Conservation (phyloP, 2,797 vertebrate genomes). For the Eleutherodactylus coqui region DNA sequence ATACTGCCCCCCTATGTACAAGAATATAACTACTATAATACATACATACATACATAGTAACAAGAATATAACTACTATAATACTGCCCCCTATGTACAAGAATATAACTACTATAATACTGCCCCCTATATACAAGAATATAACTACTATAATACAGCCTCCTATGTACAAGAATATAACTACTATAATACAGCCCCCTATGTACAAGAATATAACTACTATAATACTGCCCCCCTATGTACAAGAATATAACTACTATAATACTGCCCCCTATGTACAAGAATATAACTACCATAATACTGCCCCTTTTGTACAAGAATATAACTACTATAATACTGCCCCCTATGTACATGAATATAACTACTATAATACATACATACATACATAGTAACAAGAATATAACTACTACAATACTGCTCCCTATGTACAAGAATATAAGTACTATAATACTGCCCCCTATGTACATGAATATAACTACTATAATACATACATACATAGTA, state of each 20-base stretch:
- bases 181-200: background rate
- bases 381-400: background rate
- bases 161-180: too few species aligned
- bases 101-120: background rate
- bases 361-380: background rate
- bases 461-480: constrained; percentile 4
- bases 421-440: background rate
- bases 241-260: constrained; percentile 12
- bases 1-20: background rate
- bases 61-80: too few species aligned
- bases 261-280: too few species aligned
- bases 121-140: background rate
- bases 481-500: too few species aligned
- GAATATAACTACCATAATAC: constrained; percentile 5
- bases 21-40: background rate
- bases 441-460: constrained; percentile 1
- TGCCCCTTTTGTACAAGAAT: background rate
- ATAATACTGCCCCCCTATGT: background rate
- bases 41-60: too few species aligned
- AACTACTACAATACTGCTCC: constrained; percentile 2
- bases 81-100: too few species aligned
- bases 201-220: background rate
- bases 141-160: background rate
- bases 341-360: constrained; percentile 1
- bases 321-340: background rate